A percentile compares a stretch with the other conserved stretches of the same genome.
Evolutionary conservation across 2,888 invertebrate species (phyloP).

Genomic region (Oscheius sp.): DNA sequence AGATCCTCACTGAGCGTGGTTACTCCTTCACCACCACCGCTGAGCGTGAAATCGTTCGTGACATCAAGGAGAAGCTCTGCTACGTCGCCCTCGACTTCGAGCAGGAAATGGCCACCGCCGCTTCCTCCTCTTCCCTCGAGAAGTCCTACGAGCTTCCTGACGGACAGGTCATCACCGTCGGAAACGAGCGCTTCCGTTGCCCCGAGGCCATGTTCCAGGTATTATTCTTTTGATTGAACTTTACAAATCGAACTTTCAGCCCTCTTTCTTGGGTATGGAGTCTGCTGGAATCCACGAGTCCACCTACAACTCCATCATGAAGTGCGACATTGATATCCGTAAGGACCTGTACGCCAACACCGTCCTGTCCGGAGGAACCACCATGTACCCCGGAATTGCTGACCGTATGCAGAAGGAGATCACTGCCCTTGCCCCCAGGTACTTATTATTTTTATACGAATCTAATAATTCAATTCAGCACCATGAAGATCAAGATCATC

Average conservation of each 20-base stretch:
- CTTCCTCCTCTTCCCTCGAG: constrained; percentile 88
- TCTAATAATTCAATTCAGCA: constrained; percentile 62
- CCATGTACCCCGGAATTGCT: constrained; percentile 96
- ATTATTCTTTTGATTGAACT: not conserved
- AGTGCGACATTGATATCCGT: constrained; percentile 88
- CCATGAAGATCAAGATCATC: constrained; percentile 79
- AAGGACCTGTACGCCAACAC: constrained; percentile 84
- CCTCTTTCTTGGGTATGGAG: constrained; percentile 80
- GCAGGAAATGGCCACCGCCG: constrained; percentile 92
- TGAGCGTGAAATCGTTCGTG: constrained; percentile 88
- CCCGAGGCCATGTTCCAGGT: constrained; percentile 88
- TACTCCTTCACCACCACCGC: constrained; percentile 74
- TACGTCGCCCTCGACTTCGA: constrained; percentile 99
- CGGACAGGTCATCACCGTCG: constrained; percentile 80
- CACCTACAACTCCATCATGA: constrained; percentile 90
- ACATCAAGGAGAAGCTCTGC: constrained; percentile 92
- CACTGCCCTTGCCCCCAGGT: constrained; percentile 68
- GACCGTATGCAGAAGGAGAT: constrained; percentile 95
- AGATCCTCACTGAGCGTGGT: constrained; percentile 77
- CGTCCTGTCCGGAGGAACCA: constrained; percentile 76
- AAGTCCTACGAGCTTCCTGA: constrained; percentile 90
- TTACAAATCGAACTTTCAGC: constrained; percentile 58
- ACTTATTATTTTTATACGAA: not conserved
- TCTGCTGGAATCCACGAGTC: constrained; percentile 71
- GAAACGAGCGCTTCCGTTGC: constrained; percentile 85